A percentile compares a stretch with the other conserved stretches of the same genome.
Conservation (phyloP, 2,113 vertebrate species). For the Charadrius vociferus region DNA sequence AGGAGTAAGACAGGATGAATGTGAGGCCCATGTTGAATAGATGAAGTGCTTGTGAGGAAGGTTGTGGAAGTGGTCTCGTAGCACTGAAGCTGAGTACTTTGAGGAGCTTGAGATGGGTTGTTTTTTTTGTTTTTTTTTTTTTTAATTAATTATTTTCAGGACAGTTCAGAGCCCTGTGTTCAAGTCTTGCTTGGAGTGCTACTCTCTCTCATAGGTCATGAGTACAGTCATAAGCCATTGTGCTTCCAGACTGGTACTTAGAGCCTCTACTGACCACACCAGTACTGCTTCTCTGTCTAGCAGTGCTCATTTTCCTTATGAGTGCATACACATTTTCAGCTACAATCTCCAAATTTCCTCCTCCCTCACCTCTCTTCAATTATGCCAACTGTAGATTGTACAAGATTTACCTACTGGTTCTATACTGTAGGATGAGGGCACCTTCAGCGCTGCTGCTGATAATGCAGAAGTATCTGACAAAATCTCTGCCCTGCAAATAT, state of each 20-base stretch:
- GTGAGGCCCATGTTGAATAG: background rate
- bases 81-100: background rate
- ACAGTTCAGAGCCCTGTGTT: background rate
- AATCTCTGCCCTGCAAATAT: background rate
- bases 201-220: background rate
- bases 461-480: background rate
- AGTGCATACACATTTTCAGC: background rate
- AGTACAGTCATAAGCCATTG: background rate
- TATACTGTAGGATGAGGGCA: background rate
- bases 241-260: background rate
- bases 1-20: background rate
- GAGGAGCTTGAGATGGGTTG: background rate
- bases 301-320: background rate
- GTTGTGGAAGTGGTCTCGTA: background rate
- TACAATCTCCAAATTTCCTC: background rate
- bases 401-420: background rate
- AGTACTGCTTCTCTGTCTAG: background rate
- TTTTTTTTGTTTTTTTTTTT: background rate
- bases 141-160: background rate
- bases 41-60: background rate
- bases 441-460: background rate
- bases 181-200: background rate
- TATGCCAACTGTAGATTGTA: background rate
- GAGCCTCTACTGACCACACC: background rate
- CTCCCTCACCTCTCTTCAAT: background rate